Evolutionary conservation across 2,888 invertebrate species (phyloP).

Genomic region (Chaitophorus viminalis): DNA sequence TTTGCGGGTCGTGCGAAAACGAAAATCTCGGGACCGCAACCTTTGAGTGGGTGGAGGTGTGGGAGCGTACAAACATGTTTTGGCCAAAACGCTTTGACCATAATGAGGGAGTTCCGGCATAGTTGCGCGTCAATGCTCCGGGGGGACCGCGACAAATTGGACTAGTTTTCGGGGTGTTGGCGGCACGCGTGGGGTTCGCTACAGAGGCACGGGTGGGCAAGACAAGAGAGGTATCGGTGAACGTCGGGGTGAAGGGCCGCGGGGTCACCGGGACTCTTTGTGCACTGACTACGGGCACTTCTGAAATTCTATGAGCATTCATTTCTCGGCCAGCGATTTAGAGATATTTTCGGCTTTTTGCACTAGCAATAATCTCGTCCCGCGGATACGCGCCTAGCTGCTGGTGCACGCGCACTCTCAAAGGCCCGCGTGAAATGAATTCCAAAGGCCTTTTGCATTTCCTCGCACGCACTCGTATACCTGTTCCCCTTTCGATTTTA

Average conservation of each 20-base stretch:
- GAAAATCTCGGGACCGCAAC: not conserved
- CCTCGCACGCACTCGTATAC: not conserved
- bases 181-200: not conserved
- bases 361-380: not conserved
- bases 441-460: not conserved
- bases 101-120: conserved; percentile 26
- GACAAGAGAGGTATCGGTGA: not conserved
- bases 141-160: conserved; percentile 23
- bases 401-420: not conserved
- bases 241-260: not conserved
- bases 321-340: conserved; percentile 14
- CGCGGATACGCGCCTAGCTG: not conserved
- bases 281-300: not conserved
- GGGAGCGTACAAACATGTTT: conserved; percentile 4
- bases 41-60: too few species aligned
- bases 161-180: conserved; percentile 29
- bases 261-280: conserved; percentile 7
- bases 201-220: not conserved
- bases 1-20: not conserved
- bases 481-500: too few species aligned
- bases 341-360: conserved; percentile 19
- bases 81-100: conserved; percentile 38
- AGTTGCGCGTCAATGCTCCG: conserved; percentile 5
- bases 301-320: not conserved
- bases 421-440: not conserved